These are phyloP conservation scores for Drosophila ercepeae DNA, from an alignment of 1,140 invertebrate species.

Conservation along the genomic window DNA sequence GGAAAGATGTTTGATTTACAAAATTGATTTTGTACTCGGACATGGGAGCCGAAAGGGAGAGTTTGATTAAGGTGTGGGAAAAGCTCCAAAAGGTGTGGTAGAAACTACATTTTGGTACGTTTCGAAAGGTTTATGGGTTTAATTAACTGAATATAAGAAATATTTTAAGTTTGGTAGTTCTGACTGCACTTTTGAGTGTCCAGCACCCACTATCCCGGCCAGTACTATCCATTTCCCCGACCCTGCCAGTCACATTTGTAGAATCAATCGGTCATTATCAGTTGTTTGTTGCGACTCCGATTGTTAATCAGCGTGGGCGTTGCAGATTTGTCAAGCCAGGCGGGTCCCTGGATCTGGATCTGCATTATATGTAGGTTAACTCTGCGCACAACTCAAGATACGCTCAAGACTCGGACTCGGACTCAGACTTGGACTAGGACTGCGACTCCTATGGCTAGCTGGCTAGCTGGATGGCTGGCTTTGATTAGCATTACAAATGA, in stretches of 20 bases:
- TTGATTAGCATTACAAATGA: constrained; percentile 83
- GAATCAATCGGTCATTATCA: constrained; percentile 76
- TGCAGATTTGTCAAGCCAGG: constrained; percentile 72
- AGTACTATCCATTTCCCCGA: not conserved
- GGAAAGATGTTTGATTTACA: constrained; percentile 63
- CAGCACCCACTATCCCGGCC: constrained; percentile 35
- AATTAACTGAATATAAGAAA: not conserved
- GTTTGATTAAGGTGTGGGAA: constrained; percentile 17
- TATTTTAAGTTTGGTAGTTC: too few species aligned
- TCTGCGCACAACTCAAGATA: constrained; percentile 78
- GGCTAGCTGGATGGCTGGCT: constrained; percentile 26
- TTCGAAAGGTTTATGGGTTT: not conserved
- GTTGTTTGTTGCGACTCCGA: constrained; percentile 74
- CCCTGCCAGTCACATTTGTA: constrained; percentile 56
- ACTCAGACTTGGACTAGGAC: not conserved
- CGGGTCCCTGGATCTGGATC: constrained; percentile 37
- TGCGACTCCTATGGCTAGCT: too few species aligned
- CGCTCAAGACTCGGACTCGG: not conserved
- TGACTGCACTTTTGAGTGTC: constrained; percentile 36
- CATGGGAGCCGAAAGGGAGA: constrained; percentile 45
- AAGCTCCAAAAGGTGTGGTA: not conserved
- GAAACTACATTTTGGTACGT: not conserved
- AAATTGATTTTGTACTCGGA: constrained; percentile 48
- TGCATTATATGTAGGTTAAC: constrained; percentile 81
- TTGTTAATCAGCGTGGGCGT: constrained; percentile 78